Percentiles rank a stretch among this genome's conserved stretches.
phyloP scores from a whole-genome alignment of 1,140 invertebrate species.

The Zophobas morio region DNA sequence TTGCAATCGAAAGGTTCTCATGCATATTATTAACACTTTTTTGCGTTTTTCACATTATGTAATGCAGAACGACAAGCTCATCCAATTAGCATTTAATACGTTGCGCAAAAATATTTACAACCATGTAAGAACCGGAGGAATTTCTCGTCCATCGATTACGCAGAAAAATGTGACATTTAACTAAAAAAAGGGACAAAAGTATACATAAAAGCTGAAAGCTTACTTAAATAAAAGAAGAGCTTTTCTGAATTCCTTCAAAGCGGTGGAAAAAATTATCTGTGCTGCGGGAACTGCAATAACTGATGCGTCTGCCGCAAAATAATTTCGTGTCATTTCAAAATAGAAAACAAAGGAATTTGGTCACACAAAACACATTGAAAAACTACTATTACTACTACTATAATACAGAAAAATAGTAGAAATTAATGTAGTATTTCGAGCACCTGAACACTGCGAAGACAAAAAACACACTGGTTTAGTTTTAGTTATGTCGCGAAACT shows the following conservation, averaged over 20 bases:
- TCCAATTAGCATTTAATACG: conserved; percentile 15
- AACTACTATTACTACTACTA: conserved; percentile 55
- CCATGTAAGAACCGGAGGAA: not conserved
- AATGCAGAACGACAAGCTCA: not conserved
- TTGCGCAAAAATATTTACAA: conserved; percentile 19
- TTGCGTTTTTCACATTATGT: conserved; percentile 1
- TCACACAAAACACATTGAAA: conserved; percentile 20
- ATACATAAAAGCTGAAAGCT: conserved; percentile 20
- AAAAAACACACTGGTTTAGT: conserved; percentile 37
- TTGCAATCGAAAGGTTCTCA: not conserved
- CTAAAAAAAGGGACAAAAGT: too few relatives aligned
- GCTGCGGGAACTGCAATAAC: conserved; percentile 72
- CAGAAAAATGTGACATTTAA: not conserved
- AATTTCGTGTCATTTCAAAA: conserved; percentile 39
- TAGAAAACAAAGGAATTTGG: conserved; percentile 1
- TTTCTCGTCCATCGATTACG: not conserved
- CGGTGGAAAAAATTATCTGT: conserved; percentile 73
- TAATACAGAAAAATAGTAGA: conserved; percentile 50
- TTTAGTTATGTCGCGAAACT: conserved; percentile 29
- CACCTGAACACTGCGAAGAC: conserved; percentile 30
- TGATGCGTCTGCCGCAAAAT: conserved; percentile 57
- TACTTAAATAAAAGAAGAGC: conserved; percentile 66
- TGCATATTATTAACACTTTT: not conserved
- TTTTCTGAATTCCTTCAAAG: conserved; percentile 67
- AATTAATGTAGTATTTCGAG: conserved; percentile 52